phyloP scores from a whole-genome alignment of 2,797 vertebrate genomes.

The Tragelaphus eurycerus region DNA sequence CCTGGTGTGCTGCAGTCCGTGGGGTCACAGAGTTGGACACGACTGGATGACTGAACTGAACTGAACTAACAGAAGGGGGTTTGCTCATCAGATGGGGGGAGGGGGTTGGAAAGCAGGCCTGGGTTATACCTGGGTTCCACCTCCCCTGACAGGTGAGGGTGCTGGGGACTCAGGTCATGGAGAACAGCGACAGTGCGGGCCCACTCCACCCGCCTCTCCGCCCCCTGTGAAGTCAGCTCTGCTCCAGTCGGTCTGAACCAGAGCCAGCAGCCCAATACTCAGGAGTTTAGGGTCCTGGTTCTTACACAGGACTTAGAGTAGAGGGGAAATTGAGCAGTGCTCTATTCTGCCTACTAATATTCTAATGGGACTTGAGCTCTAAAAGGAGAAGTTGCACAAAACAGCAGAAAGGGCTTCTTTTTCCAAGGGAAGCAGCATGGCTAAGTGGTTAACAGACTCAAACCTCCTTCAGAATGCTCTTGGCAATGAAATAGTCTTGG shows the following conservation, averaged over 20 bases:
- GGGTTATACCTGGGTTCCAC: background rate
- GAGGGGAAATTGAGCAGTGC: background rate
- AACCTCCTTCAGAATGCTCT: background rate
- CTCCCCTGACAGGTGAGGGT: background rate
- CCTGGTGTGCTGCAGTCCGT: background rate
- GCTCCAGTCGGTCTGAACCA: background rate
- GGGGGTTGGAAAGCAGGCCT: background rate
- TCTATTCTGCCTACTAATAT: background rate
- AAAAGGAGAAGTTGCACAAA: background rate
- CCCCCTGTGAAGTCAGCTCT: background rate
- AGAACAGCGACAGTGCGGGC: background rate
- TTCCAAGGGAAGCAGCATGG: background rate
- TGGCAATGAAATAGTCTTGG: background rate
- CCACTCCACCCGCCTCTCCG: background rate
- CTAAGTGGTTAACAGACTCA: constrained; percentile 13
- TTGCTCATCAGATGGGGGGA: background rate
- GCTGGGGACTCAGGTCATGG: background rate
- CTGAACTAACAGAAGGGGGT: background rate
- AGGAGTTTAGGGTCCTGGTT: background rate
- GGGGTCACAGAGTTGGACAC: background rate
- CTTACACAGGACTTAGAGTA: background rate
- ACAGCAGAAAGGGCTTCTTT: background rate
- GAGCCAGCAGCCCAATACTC: background rate
- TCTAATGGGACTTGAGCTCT: background rate
- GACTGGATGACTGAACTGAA: background rate